Base-by-base conservation (phyloP, 1,140 invertebrate species). In the Bacillus rossius region DNA sequence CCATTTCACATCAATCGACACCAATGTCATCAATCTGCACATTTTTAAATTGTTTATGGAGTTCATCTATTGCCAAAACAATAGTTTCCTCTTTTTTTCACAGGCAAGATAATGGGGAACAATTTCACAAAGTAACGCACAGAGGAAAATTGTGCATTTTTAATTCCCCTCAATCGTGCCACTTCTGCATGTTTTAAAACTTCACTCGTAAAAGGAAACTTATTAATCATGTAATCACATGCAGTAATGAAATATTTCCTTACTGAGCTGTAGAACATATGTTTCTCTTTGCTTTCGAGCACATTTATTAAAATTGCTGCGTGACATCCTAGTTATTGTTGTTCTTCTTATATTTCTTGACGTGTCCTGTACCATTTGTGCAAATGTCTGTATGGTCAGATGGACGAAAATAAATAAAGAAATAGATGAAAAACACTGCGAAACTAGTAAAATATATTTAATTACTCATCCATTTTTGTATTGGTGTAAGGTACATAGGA, bases 171-270 rank as follows among this genome's bases (percentile, higher is more conserved):
- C 23, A 45, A 25, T 45, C 23, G 43, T 20, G 43, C 43, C 4
- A 45, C 43, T 45, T 45, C 17, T 7, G 43, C 43, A 45, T 45
- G 43, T 45, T 45, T 25, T 45, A 45, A 45, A 45, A 45, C 23
- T 3, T 45, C 43, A 45, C 43, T 45, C 43, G 5, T 45, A 20
- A 45, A 45, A 19, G 43, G 43, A 45, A 45, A 45, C 23, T 45
- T 5, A 25, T 45, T 19, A 19, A 45, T n/a, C 17, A 45, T 45
- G 43, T 45, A 45, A 25, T 45, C 43, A 25, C 43, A 45, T 19
- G 17, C 23, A 25, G 4, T 45, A 19, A 45, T 25, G 23, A 45
- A 45, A 45, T 45, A 45, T 25, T 45, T 45, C 23, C 43, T 45
- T 5, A 45, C 43, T 20, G 43, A 19, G 17, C 17, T 45, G 13